These are phyloP conservation scores for Dioctria rufipes DNA, from an alignment of 2,888 invertebrate genomes.

Conservation along the genomic window DNA sequence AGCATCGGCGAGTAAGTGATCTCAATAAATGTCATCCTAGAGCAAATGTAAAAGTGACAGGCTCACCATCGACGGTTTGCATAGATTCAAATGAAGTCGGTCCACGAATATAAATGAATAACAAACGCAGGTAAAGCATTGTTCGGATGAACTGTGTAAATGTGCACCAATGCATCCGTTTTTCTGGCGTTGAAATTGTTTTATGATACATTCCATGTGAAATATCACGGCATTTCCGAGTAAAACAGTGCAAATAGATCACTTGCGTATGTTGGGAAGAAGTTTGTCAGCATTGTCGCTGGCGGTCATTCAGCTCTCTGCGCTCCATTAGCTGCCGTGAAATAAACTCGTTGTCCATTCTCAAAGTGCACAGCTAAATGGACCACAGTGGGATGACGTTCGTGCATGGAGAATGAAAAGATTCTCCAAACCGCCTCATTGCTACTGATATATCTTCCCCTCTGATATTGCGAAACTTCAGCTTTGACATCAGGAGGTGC, in stretches of 20 bases:
- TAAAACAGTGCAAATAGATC: conserved; percentile 63
- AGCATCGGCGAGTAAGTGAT: no score
- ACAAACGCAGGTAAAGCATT: conserved; percentile 64
- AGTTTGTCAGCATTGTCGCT: conserved; percentile 56
- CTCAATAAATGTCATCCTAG: no score
- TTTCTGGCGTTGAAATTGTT: no score
- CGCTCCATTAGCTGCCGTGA: neutral
- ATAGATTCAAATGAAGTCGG: conserved; percentile 58
- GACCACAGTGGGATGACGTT: conserved; percentile 31
- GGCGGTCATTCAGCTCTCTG: conserved; percentile 45
- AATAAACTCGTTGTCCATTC: conserved; percentile 29
- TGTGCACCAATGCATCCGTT: conserved; percentile 64
- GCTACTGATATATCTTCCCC: conserved; percentile 23
- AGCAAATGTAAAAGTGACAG: no score
- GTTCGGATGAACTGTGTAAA: conserved; percentile 67
- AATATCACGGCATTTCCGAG: no score
- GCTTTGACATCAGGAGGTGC: no score
- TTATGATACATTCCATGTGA: no score
- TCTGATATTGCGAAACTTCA: no score
- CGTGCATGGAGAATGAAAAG: conserved; percentile 24
- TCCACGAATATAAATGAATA: conserved; percentile 64
- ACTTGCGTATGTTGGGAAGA: conserved; percentile 53
- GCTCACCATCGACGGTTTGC: no score
- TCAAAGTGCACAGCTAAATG: conserved; percentile 17
- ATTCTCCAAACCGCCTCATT: conserved; percentile 42